phyloP scores from a whole-genome alignment of 1,140 invertebrate species.

The Ips typographus region DNA sequence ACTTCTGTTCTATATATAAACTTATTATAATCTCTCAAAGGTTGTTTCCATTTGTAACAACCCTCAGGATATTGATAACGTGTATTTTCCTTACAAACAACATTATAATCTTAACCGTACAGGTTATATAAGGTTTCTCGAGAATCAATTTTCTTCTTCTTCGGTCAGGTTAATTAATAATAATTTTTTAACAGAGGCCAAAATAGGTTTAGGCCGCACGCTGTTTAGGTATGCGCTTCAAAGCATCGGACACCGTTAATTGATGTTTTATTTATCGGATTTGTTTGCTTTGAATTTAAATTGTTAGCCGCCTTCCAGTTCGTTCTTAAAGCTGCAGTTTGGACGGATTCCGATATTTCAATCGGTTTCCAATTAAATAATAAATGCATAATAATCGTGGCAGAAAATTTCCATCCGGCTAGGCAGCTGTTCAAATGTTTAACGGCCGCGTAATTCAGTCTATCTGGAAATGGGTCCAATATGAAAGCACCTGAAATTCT shows the following conservation, averaged over 20 bases:
- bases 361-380: too few relatives aligned
- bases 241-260: constrained; percentile 16
- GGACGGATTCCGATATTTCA: too few relatives aligned
- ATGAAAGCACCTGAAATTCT: constrained; percentile 1
- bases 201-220: constrained; percentile 11
- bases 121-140: background rate
- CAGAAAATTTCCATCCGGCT: too few relatives aligned
- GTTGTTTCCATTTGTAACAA: too few relatives aligned
- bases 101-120: too few relatives aligned
- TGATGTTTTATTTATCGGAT: constrained; percentile 24
- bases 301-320: background rate
- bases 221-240: constrained; percentile 14
- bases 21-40: too few relatives aligned
- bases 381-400: too few relatives aligned
- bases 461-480: background rate
- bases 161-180: constrained; percentile 17
- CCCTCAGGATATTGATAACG: too few relatives aligned
- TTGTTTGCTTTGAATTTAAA: constrained; percentile 20
- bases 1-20: too few relatives aligned
- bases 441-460: background rate
- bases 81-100: background rate
- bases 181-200: constrained; percentile 14
- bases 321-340: too few relatives aligned
- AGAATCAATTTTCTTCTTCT: constrained; percentile 14
- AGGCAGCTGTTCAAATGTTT: too few relatives aligned